phyloP scores from a whole-genome alignment of 2,888 invertebrate species.

The Drosophila lacicola region DNA sequence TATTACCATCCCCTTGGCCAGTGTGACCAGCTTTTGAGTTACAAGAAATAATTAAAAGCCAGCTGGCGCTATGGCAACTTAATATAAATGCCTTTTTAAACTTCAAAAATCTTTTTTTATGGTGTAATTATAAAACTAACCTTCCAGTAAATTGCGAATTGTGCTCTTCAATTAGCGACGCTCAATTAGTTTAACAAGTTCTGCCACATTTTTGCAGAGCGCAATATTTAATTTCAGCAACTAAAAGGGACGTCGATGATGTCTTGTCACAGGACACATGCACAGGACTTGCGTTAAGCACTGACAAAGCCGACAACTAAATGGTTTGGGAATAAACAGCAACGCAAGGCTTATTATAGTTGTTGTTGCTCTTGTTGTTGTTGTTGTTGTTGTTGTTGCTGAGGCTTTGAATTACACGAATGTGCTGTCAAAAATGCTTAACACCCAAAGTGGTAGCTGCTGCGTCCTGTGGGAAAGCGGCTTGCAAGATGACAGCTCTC shows the following conservation, averaged over 20 bases:
- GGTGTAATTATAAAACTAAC: conserved; percentile 8
- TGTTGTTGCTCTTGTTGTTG: conserved; percentile 2
- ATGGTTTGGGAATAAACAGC: conserved; percentile 57
- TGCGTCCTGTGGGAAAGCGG: conserved; percentile 38
- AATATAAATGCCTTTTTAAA: not conserved
- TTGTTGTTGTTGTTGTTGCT: conserved; percentile 11
- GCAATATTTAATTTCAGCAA: conserved; percentile 31
- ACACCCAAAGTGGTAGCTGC: conserved; percentile 46
- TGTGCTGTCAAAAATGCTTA: conserved; percentile 72
- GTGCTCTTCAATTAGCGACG: conserved; percentile 29
- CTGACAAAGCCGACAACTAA: conserved; percentile 70
- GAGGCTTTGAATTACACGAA: conserved; percentile 69
- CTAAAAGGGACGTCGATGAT: conserved; percentile 8
- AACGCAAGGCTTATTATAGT: conserved; percentile 10
- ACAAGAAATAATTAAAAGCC: not conserved
- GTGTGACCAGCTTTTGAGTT: not conserved
- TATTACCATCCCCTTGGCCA: not conserved
- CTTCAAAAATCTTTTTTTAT: not conserved
- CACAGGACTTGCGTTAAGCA: conserved; percentile 34
- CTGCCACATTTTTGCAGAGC: not conserved
- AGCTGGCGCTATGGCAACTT: not conserved
- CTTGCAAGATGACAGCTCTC: conserved; percentile 60
- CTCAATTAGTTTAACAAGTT: conserved; percentile 27
- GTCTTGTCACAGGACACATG: conserved; percentile 31
- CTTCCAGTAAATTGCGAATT: conserved; percentile 3